A percentile compares a stretch with the other conserved stretches of the same genome.
Conservation (phyloP, 2,797 vertebrate species). For the Rachycentron canadum region DNA sequence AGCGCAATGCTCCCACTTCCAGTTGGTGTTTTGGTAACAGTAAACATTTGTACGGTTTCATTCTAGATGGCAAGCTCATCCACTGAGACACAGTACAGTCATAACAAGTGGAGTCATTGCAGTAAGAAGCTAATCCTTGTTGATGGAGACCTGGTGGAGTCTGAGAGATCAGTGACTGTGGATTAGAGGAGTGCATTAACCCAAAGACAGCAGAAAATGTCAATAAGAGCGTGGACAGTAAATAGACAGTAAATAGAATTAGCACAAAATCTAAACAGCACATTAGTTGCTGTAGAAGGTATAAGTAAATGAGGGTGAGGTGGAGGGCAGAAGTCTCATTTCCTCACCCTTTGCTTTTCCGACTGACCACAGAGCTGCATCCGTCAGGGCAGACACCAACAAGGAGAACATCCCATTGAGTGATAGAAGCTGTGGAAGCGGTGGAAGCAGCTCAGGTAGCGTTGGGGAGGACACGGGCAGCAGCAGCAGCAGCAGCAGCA, state of each 20-base stretch:
- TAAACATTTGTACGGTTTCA: slow-evolving; percentile 18
- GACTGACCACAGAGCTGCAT: slow-evolving; percentile 58
- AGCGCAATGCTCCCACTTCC: slow-evolving; percentile 2
- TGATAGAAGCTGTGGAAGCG: slow-evolving; percentile 42
- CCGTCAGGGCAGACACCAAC: slow-evolving; percentile 85
- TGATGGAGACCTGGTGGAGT: slow-evolving; percentile 66
- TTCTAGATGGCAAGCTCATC: slow-evolving; percentile 23
- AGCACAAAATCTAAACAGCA: slow-evolving; percentile 66
- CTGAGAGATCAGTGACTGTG: slow-evolving; percentile 60
- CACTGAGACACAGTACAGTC: slow-evolving; percentile 36
- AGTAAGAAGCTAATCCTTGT: slow-evolving; percentile 74
- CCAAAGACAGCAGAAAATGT: slow-evolving; percentile 47
- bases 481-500: slow-evolving; percentile 64
- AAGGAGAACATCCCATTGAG: slow-evolving; percentile 94
- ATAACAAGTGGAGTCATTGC: slow-evolving; percentile 62
- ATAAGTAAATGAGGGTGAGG: slow-evolving; percentile 63
- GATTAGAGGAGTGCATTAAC: slow-evolving; percentile 72
- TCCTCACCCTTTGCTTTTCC: slow-evolving; percentile 30
- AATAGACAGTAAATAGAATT: slow-evolving; percentile 75
- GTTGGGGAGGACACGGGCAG: slow-evolving; percentile 78
- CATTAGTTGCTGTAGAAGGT: slow-evolving; percentile 40
- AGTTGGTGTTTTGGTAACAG: slow-evolving; percentile 27
- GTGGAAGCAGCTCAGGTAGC: slow-evolving; percentile 16
- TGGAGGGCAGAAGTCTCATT: slow-evolving; percentile 51
- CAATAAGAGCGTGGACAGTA: slow-evolving; percentile 62